Base-by-base conservation (phyloP, 2,113 vertebrate species). In the Cricetomys ansorgei region DNA sequence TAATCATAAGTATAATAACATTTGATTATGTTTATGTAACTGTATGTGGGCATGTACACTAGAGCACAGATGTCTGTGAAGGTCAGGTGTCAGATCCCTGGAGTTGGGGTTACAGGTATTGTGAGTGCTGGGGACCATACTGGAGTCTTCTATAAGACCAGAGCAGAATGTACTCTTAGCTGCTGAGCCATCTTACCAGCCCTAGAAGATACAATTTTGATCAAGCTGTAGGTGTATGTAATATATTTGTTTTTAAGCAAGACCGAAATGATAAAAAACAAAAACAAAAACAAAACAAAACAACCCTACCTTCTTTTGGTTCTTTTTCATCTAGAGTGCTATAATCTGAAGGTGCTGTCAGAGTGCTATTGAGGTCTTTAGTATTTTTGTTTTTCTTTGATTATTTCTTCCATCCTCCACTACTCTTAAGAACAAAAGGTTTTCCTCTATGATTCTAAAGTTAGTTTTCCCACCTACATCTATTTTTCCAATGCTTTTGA, bases 381-480 rank as follows among this genome's bases (percentile, higher is more conserved):
- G 6, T 53, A 84, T 90, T 70, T 77, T 59, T 73, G 48, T 8
- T 89, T 92, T 75, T 84, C 80, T 94, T 16, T 75, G 55, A 94
- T 67, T 87, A 34, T 65, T 15, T 85, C 67, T 59, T 87, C 95
- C 13, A 81, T 40, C 77, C 75, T 9, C 75, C 13, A 76, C 45
- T 34, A 50, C 21, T 57, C 77, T 57, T 55, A 23, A 80, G 10
- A 55, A 73, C 72, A 43, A 80, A 55, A 55, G 34, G 11, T 40
- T 80, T 81, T n/a, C 37, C 13, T n/a, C 34, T 55, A 57, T 57
- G 77, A 80, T 57, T n/a, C 76, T 80, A 13, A 80, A n/a, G 34
- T n/a, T 80, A 80, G n/a, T 34, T n/a, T 25, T 55, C n/a, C 19
- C 9, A 80, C 34, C 19, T 80, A 23, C 25, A n/a, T 13, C 50